These are phyloP conservation scores for Eupithecia inturbata DNA, from an alignment of 2,888 invertebrate genomes.

Conservation along the genomic window DNA sequence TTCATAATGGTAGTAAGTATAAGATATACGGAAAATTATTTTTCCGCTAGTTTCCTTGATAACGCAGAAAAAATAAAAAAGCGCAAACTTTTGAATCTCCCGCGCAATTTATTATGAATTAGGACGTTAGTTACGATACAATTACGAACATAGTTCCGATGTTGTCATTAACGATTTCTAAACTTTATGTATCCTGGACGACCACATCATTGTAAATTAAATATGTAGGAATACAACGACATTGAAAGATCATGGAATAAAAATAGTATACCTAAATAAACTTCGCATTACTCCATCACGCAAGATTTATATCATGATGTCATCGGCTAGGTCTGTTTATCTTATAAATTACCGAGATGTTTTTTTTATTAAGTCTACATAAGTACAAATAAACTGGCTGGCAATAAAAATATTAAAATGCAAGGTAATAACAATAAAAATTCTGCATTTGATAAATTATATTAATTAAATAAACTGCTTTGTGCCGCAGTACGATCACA, in stretches of 20 bases:
- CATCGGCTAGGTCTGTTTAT: slow-evolving; percentile 62
- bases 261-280: slow-evolving; percentile 78
- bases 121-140: neutral
- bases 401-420: neutral
- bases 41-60: neutral
- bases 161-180: neutral
- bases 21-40: too few species aligned
- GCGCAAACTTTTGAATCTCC: neutral
- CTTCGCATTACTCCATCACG: slow-evolving; percentile 71
- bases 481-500: neutral
- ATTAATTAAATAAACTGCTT: neutral
- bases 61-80: neutral
- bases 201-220: neutral
- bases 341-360: slow-evolving; percentile 30
- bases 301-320: slow-evolving; percentile 76
- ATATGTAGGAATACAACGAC: slow-evolving; percentile 1
- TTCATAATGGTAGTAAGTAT: too few species aligned
- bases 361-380: too few species aligned
- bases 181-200: neutral
- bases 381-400: too few species aligned
- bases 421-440: neutral
- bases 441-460: neutral
- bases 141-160: neutral
- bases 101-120: neutral
- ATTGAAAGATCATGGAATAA: slow-evolving; percentile 49